Conservation (phyloP, 1,140 invertebrate genomes). For the Periplaneta americana region DNA sequence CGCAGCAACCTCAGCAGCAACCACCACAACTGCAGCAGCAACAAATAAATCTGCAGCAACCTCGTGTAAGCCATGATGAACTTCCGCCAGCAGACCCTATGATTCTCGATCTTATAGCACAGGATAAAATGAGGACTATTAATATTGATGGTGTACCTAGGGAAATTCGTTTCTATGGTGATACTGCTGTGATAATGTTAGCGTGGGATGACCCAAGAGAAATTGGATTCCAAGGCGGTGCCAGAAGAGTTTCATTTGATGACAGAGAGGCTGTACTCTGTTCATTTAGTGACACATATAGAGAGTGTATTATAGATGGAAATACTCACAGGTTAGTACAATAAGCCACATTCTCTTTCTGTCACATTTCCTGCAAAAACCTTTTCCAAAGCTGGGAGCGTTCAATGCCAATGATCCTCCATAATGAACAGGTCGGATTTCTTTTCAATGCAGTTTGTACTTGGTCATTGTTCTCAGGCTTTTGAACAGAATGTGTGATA, state of each 20-base stretch:
- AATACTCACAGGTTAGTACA: conserved; percentile 49
- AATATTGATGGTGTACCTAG: conserved; percentile 75
- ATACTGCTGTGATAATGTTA: conserved; percentile 78
- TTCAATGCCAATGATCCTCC: too few relatives aligned
- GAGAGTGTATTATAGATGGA: conserved; percentile 63
- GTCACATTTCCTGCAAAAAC: too few relatives aligned
- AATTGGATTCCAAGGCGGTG: conserved; percentile 73
- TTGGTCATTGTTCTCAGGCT: too few relatives aligned
- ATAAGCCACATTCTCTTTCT: too few relatives aligned
- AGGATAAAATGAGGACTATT: conserved; percentile 69
- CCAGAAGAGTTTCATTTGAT: conserved; percentile 58
- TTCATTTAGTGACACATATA: conserved; percentile 65
- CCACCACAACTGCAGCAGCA: neutral
- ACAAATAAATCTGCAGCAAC: neutral
- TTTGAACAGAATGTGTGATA: too few relatives aligned
- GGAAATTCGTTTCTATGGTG: conserved; percentile 81
- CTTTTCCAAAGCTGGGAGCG: too few relatives aligned
- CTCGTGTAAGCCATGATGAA: conserved; percentile 26
- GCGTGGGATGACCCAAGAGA: conserved; percentile 78
- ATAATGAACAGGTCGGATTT: too few relatives aligned
- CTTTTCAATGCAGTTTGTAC: too few relatives aligned
- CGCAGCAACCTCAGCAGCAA: neutral
- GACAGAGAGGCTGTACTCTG: conserved; percentile 61
- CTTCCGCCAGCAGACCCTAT: conserved; percentile 49
- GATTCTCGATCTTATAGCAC: conserved; percentile 53